These are phyloP conservation scores for Didymodactylos carnosus DNA, from an alignment of 2,888 invertebrate species.

Conservation along the genomic window DNA sequence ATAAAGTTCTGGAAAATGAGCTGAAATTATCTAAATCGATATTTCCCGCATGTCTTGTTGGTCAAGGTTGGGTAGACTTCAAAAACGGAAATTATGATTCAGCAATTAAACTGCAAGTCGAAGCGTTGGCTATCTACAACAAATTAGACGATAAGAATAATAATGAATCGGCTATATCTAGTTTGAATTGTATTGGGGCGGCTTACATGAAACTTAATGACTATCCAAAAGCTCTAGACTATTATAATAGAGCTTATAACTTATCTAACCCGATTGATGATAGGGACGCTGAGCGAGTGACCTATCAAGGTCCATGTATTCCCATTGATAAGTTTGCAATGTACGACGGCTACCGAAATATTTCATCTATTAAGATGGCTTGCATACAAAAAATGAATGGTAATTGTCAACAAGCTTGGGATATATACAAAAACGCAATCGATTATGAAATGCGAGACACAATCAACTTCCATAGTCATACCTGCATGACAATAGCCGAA, in stretches of 20 bases:
- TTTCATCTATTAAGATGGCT: neutral
- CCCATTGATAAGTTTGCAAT: neutral
- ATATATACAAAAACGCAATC: neutral
- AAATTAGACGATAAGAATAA: neutral
- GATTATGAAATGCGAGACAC: neutral
- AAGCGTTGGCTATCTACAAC: neutral
- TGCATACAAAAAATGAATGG: neutral
- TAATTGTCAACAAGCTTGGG: neutral
- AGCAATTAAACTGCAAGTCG: neutral
- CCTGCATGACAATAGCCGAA: neutral
- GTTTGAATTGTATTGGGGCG: neutral
- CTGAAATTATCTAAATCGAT: neutral
- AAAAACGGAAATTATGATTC: neutral
- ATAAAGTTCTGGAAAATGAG: neutral
- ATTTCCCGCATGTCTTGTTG: neutral
- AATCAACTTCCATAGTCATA: neutral
- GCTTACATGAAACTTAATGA: neutral
- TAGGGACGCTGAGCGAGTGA: neutral
- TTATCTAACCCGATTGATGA: neutral
- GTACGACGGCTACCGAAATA: neutral
- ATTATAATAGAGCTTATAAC: neutral
- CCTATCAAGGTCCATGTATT: neutral
- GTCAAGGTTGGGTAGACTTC: neutral
- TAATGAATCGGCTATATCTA: neutral
- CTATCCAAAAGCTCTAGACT: neutral